A percentile compares a stretch with the other conserved stretches of the same genome.
Evolutionary conservation across 2,888 invertebrate species (phyloP).

Genomic region (Microplitis manilae): DNA sequence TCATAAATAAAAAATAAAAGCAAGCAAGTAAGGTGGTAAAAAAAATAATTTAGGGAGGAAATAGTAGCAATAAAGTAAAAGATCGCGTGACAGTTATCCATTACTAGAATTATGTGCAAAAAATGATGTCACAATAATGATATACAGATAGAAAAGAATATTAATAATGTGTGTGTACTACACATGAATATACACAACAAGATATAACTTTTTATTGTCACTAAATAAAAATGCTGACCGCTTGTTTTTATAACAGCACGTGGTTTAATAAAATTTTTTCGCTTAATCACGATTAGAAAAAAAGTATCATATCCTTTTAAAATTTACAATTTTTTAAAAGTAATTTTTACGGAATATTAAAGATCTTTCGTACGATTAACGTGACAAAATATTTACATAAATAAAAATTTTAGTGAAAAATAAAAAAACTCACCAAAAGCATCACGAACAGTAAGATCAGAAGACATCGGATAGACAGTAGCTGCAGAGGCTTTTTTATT

Average conservation of each 20-base stretch:
- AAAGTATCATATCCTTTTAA: no score
- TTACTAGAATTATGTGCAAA: neutral
- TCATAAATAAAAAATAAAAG: neutral
- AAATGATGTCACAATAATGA: constrained; percentile 13
- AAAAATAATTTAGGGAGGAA: neutral
- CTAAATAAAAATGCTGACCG: neutral
- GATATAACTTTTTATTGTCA: neutral
- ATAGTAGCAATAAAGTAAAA: neutral
- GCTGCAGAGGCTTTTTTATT: constrained; percentile 56
- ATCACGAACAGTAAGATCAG: constrained; percentile 59
- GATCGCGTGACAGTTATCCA: constrained; percentile 14
- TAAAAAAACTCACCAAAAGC: constrained; percentile 63
- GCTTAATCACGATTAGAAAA: no score
- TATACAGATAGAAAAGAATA: neutral
- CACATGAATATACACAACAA: neutral
- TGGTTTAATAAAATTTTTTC: no score
- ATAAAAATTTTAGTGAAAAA: neutral
- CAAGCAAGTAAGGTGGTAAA: neutral
- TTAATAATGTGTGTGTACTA: neutral
- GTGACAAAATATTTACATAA: neutral
- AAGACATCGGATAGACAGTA: constrained; percentile 61
- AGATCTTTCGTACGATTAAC: no score
- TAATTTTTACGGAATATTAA: no score
- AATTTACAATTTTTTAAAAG: no score
- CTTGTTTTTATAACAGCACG: neutral